Evolutionary conservation across 2,888 invertebrate species (phyloP).

Genomic region (Plebejus melissa): DNA sequence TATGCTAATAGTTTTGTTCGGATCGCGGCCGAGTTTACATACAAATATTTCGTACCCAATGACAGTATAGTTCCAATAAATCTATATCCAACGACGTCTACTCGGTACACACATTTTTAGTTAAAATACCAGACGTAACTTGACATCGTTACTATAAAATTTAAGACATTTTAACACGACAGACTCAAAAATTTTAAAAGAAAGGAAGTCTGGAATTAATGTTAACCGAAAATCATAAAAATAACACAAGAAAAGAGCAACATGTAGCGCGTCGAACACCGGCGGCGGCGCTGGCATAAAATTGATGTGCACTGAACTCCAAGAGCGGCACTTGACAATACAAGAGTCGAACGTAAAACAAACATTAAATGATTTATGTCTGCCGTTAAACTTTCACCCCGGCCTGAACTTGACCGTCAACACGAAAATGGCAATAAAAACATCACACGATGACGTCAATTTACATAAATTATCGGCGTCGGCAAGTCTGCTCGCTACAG

Average conservation of each 20-base stretch:
- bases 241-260: neutral
- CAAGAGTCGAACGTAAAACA: conserved; percentile 30
- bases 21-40: conserved; percentile 11
- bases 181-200: neutral
- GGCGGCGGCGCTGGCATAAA: neutral
- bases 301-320: conserved; percentile 3
- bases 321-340: conserved; percentile 20
- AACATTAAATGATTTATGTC: conserved; percentile 44
- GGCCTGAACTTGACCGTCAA: conserved; percentile 73
- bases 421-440: conserved; percentile 68
- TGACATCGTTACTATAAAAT: neutral
- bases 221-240: neutral
- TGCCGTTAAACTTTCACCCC: conserved; percentile 61
- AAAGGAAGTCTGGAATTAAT: too few species aligned
- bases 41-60: neutral
- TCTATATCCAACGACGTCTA: neutral
- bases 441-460: conserved; percentile 74
- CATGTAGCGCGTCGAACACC: neutral
- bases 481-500: conserved; percentile 63
- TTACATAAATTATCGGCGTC: conserved; percentile 77
- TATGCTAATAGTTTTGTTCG: conserved; percentile 20
- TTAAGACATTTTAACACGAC: neutral
- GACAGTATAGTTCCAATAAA: neutral
- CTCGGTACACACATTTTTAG: neutral
- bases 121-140: neutral